Conservation (phyloP, 2,888 invertebrate genomes). For the Schizotus pectinicornis region DNA sequence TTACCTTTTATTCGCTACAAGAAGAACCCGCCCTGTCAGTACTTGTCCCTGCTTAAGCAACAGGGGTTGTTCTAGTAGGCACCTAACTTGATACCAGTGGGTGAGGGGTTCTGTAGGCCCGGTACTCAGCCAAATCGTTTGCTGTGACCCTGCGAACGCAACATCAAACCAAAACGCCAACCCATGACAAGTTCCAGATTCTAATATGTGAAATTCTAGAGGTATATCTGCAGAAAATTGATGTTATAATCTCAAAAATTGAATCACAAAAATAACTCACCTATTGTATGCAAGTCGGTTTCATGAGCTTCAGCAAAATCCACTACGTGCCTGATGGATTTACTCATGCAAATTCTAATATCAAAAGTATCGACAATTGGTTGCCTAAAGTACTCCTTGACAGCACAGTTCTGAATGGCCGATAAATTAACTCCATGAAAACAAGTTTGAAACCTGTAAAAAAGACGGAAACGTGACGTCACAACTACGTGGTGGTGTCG, state of each 20-base stretch:
- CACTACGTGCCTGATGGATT: constrained; percentile 90
- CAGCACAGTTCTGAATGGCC: constrained; percentile 87
- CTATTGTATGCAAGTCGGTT: constrained; percentile 91
- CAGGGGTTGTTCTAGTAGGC: constrained; percentile 90
- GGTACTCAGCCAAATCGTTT: constrained; percentile 96
- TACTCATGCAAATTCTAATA: constrained; percentile 94
- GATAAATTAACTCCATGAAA: constrained; percentile 98
- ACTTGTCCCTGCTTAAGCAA: constrained; percentile 94
- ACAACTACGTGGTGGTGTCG: not conserved
- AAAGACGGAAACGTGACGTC: not conserved
- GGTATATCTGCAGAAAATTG: constrained; percentile 74
- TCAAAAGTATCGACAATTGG: constrained; percentile 99
- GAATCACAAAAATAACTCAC: constrained; percentile 45
- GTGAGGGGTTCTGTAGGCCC: constrained; percentile 97
- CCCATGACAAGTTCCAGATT: constrained; percentile 95
- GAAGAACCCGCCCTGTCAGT: constrained; percentile 83
- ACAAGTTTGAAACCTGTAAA: constrained; percentile 82
- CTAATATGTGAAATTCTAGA: constrained; percentile 88
- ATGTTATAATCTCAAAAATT: not conserved
- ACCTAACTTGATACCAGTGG: constrained; percentile 99
- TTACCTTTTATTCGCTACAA: constrained; percentile 90
- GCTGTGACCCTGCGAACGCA: constrained; percentile 87
- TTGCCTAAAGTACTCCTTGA: constrained; percentile 97
- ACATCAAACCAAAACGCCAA: constrained; percentile 99
- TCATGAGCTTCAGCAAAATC: constrained; percentile 93